A percentile compares a stretch with the other conserved stretches of the same genome.
phyloP scores from a whole-genome alignment of 1,140 invertebrate genomes.

The Helicoverpa armigera region DNA sequence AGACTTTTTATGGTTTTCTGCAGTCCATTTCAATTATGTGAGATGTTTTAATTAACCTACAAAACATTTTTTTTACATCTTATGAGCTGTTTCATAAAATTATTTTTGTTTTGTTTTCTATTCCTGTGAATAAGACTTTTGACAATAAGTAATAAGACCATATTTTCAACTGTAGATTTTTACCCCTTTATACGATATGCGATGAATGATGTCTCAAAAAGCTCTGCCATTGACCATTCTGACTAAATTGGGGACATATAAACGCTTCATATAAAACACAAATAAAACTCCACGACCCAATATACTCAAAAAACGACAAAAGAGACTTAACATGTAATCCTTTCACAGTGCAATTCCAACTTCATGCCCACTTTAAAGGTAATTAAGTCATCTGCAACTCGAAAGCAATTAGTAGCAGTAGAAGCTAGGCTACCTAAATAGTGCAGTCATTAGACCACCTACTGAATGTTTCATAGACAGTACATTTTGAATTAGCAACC shows the following conservation, averaged over 20 bases:
- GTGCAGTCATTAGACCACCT: constrained; percentile 16
- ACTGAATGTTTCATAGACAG: constrained; percentile 48
- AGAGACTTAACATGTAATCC: neutral
- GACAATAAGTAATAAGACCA: too few relatives aligned
- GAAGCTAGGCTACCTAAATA: constrained; percentile 3
- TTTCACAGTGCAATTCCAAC: neutral
- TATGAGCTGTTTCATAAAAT: too few relatives aligned
- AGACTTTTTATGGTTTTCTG: neutral
- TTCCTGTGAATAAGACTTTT: too few relatives aligned
- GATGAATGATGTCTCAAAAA: too few relatives aligned
- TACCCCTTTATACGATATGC: too few relatives aligned
- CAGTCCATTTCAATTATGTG: neutral
- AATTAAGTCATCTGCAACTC: neutral
- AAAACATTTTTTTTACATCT: too few relatives aligned
- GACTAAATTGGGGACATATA: too few relatives aligned
- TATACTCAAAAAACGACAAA: too few relatives aligned
- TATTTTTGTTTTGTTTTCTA: too few relatives aligned
- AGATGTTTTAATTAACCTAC: neutral
- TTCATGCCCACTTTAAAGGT: neutral
- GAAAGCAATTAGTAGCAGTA: constrained; percentile 14
- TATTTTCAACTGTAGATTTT: too few relatives aligned
- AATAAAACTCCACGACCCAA: neutral
- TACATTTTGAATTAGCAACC: constrained; percentile 47
- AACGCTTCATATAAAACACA: too few relatives aligned
- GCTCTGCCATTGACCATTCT: too few relatives aligned